Conservation (phyloP, 2,113 vertebrate genomes). For the Etia nguti region DNA sequence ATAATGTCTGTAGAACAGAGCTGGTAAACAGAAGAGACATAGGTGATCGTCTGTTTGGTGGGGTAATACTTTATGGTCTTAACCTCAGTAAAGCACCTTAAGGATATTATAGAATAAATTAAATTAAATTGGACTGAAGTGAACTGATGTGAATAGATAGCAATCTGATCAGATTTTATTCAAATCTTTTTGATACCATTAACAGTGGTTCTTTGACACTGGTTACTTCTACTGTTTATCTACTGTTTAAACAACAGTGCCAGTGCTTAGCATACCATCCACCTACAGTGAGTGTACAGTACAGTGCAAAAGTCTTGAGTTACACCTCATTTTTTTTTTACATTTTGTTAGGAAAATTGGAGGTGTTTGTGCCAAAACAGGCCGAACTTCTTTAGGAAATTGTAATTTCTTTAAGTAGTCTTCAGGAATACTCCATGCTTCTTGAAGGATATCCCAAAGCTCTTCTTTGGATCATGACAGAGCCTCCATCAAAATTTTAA, state of each 20-base stretch:
- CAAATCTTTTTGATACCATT: not conserved
- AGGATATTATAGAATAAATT: not conserved
- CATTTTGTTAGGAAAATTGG: not conserved
- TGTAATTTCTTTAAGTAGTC: not conserved
- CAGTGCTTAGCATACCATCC: not conserved
- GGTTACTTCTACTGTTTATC: not conserved
- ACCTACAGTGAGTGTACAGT: not conserved
- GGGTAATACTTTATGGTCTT: not conserved
- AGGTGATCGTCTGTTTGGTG: not conserved
- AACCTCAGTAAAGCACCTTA: not conserved
- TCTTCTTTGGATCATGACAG: not conserved
- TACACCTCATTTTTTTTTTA: not conserved
- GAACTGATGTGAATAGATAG: not conserved
- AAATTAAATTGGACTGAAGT: not conserved
- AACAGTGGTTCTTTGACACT: not conserved
- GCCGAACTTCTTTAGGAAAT: not conserved
- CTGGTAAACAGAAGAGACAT: not conserved
- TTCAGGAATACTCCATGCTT: not conserved
- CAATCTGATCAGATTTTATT: not conserved
- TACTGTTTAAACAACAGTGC: not conserved
- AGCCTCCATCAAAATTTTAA: rapidly evolving
- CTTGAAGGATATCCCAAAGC: not conserved
- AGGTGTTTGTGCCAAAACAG: not conserved
- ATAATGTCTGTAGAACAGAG: not conserved
- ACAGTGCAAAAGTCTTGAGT: not conserved